Conservation (phyloP, 1,140 invertebrate species). For the Saccostrea cuccullata region DNA sequence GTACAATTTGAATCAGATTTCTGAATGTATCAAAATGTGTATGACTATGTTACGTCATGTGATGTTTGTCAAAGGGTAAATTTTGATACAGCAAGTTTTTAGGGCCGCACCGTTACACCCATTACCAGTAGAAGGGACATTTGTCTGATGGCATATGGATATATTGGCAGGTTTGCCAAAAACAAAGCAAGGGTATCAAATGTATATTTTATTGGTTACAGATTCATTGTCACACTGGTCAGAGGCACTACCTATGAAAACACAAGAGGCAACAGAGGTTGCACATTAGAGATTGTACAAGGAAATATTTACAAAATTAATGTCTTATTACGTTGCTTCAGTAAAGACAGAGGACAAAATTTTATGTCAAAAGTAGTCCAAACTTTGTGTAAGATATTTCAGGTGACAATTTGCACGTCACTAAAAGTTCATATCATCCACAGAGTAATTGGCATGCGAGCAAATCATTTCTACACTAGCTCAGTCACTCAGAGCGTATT, state of each 20-base stretch:
- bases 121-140: slow-evolving; percentile 10
- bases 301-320: slow-evolving; percentile 59
- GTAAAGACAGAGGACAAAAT: too few species aligned
- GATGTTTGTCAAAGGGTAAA: slow-evolving; percentile 48
- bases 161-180: background rate
- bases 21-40: slow-evolving; percentile 52
- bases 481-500: too few species aligned
- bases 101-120: background rate
- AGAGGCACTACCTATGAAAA: slow-evolving; percentile 57
- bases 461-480: too few species aligned
- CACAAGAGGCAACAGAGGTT: slow-evolving; percentile 51
- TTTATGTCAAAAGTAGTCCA: too few species aligned
- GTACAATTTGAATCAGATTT: too few species aligned
- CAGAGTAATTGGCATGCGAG: too few species aligned
- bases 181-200: slow-evolving; percentile 13
- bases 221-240: background rate
- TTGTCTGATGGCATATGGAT: slow-evolving; percentile 5
- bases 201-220: background rate
- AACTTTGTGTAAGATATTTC: too few species aligned
- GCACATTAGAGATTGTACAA: slow-evolving; percentile 49
- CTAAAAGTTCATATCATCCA: too few species aligned
- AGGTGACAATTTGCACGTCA: too few species aligned
- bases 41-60: slow-evolving; percentile 47
- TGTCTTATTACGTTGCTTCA: too few species aligned
- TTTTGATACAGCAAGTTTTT: background rate